Evolutionary conservation across 2,797 vertebrate species (phyloP), one percentile per base, ranked within the genome.

Genomic region (Lepidocolaptes lacrymiger): DNA sequence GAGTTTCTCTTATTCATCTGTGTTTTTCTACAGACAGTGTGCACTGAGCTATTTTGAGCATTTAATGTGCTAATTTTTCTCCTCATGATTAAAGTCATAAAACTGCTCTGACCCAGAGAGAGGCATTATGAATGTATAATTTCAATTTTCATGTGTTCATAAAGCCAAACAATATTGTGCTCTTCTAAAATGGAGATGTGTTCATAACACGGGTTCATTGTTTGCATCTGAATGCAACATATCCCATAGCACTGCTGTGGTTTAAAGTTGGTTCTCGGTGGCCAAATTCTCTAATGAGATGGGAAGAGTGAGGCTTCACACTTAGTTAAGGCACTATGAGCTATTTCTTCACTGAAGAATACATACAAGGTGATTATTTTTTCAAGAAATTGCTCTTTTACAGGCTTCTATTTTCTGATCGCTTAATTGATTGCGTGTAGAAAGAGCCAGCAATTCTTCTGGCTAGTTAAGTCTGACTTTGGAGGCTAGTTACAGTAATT

Each of bases 61-160:
- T 74, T 81, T 88, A 82, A 86, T 67, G 27, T 91, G 69, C 51
- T 92, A 89, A 87, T 94, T 88, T 84, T 92, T 87, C 74, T 83
- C 61, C 19, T 91, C 37, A 6, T 67, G 61, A 93, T 95, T 85
- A 76, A 91, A 91, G 58, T 84, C 26, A 41, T 88, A 94, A 97
- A 88, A 67, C 67, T 59, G 34, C 54, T 81, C 46, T 93, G 95
- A 94, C 92, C 87, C 68, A 89, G 62, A 85, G 92, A 94, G 62
- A 89, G 67, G 15, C 73, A 85, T 90, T 93, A 68, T 85, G 82
- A 90, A 90, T 84, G 59, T 90, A 22, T 90, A 76, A 86, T 90
- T 86, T 91, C 63, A 94, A 79, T 94, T 79, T 95, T 36, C 52
- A 3, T 90, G 44, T 93, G 67, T 88, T 95, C 67, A 51, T 90